A percentile compares a stretch with the other conserved stretches of the same genome.
Conservation (phyloP, 2,797 vertebrate genomes). For the Hippoglossus hippoglossus region DNA sequence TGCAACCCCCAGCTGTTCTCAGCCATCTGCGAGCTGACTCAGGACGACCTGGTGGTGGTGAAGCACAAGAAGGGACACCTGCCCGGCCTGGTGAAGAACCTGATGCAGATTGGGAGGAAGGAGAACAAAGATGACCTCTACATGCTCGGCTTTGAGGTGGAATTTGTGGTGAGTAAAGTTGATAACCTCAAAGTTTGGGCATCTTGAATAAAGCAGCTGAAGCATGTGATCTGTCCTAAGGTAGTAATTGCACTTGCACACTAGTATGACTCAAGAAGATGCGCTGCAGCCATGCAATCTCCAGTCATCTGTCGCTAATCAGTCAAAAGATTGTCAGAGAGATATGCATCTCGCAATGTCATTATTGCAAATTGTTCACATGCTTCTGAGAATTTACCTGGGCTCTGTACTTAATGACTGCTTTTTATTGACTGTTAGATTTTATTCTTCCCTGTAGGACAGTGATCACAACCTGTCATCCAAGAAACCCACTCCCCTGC, state of each 20-base stretch:
- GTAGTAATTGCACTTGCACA: not conserved
- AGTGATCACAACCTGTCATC: constrained; percentile 50
- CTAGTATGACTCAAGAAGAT: not conserved
- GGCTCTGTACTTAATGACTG: not conserved
- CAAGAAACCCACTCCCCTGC: constrained; percentile 68
- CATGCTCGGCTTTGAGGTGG: constrained; percentile 85
- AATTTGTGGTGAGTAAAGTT: constrained; percentile 77
- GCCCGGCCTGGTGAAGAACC: constrained; percentile 81
- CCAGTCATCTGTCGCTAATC: not conserved
- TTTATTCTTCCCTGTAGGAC: constrained; percentile 61
- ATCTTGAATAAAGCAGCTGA: too few relatives aligned
- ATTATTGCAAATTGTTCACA: not conserved
- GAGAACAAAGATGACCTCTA: constrained; percentile 77
- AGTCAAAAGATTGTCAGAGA: not conserved
- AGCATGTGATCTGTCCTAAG: not conserved
- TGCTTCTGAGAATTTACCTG: not conserved
- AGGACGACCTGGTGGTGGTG: constrained; percentile 83
- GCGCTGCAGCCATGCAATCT: not conserved
- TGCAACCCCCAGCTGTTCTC: constrained; percentile 83
- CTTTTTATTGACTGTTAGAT: constrained; percentile 1
- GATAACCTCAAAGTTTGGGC: too few relatives aligned
- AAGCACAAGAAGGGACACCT: constrained; percentile 74
- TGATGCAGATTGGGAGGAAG: constrained; percentile 81
- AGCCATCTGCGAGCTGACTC: constrained; percentile 81
- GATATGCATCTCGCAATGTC: not conserved